A percentile compares a stretch with the other conserved stretches of the same genome.
Conservation (phyloP, 2,888 invertebrate genomes). For the Alentia gelatinosa region DNA sequence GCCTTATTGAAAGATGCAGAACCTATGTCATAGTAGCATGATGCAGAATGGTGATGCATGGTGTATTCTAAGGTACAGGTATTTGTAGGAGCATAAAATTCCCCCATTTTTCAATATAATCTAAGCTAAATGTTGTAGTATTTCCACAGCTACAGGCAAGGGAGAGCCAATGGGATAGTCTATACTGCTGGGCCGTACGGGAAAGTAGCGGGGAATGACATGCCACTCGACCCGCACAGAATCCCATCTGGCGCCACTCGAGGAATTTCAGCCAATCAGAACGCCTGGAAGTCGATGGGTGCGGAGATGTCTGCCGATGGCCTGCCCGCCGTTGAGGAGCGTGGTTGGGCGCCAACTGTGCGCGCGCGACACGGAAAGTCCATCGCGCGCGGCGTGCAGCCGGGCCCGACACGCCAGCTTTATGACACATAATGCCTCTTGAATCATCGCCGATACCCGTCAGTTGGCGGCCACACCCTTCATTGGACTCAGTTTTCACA, state of each 20-base stretch:
- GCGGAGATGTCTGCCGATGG: neutral
- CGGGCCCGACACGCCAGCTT: neutral
- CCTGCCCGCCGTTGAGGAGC: neutral
- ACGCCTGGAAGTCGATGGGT: neutral
- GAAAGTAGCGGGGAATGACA: too few relatives aligned
- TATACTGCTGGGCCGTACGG: too few relatives aligned
- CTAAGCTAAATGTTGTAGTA: too few relatives aligned
- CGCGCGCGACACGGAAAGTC: neutral
- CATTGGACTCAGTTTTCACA: slow-evolving; percentile 14
- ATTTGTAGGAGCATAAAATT: too few relatives aligned
- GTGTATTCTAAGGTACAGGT: too few relatives aligned
- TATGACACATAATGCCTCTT: slow-evolving; percentile 3
- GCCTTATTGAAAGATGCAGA: too few relatives aligned
- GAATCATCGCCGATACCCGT: neutral
- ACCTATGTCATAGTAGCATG: too few relatives aligned
- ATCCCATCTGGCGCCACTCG: neutral
- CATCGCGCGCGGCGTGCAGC: neutral
- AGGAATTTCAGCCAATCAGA: slow-evolving; percentile 20
- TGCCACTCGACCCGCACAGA: neutral
- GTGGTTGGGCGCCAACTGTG: neutral
- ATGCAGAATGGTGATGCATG: too few relatives aligned
- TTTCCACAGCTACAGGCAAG: neutral
- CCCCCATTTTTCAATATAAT: too few relatives aligned
- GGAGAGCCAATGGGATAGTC: too few relatives aligned
- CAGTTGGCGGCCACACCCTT: neutral